Evolutionary conservation across 2,888 invertebrate genomes (phyloP), one percentile per base, ranked within the genome.

Genomic region (Pecten maximus): DNA sequence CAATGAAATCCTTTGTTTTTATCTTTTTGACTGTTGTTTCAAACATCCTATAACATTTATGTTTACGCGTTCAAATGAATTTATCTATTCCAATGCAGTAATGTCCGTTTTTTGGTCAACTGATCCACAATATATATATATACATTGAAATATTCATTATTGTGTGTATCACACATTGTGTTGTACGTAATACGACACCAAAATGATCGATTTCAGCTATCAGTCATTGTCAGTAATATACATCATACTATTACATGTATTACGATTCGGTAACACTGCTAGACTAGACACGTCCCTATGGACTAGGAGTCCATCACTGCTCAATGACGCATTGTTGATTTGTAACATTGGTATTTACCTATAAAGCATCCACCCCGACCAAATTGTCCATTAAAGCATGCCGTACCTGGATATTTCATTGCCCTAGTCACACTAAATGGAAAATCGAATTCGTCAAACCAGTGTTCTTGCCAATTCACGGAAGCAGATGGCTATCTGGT

Each of bases 341-440:
- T 74, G 74, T 74, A 12, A 16, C 35, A 15, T 74, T 74, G 8
- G 74, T 74, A 28, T 74, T 28, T 74, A 28, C 74, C 74, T 74
- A 35, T 35, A 35, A 10, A 74, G 3, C 74, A 74, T 28, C 35
- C 74, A 74, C 35, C 8, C n/a, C 8, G 44, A n/a, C 44, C n/a
- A n/a, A n/a, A n/a, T n/a, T 23, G n/a, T 23, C 54, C 54, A 54
- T 54, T 54, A 54, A 54, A 50, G 2, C 4, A 74, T 35, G 74
- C 10, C 74, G 2, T 74, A 74, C 74, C 74, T 74, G 74, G 74
- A 74, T 74, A 74, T 74, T 35, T 74, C 28, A 74, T 74, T 35
- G 35, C 74, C 19, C 35, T 74, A 28, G 74, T 74, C 74, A 74
- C 74, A 74, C 74, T 74, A 74, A 35, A 74, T 74, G 74, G 74